Evolutionary conservation across 2,888 invertebrate species (phyloP).

Genomic region (Lumbricus terrestris): DNA sequence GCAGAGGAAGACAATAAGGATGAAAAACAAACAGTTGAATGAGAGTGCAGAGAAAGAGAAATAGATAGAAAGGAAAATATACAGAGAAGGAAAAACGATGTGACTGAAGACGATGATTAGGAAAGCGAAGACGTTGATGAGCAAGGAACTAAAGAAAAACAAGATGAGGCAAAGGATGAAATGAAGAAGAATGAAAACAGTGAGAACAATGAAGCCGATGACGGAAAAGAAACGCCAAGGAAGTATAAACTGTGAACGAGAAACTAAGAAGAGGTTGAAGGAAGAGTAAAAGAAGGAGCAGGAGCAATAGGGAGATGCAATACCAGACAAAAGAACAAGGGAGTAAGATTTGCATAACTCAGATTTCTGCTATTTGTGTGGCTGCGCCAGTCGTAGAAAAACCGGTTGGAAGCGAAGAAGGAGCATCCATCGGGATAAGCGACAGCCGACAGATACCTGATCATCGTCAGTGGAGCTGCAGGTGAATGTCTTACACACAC

Average conservation of each 20-base stretch:
- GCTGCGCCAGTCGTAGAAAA: background rate
- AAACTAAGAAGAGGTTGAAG: background rate
- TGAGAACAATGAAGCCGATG: background rate
- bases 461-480: background rate
- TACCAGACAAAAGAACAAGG: background rate
- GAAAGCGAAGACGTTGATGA: no score
- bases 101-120: background rate
- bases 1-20: background rate
- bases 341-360: background rate
- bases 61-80: no score
- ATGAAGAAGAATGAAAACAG: background rate
- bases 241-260: background rate
- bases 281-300: background rate
- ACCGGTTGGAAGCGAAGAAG: background rate
- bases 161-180: background rate
- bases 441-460: background rate
- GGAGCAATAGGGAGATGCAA: background rate
- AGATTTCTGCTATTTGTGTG: no score
- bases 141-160: background rate
- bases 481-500: conserved; percentile 3
- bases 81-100: background rate
- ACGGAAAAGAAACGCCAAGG: background rate
- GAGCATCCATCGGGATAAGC: no score
- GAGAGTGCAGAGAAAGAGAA: background rate
- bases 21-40: background rate